phyloP scores from a whole-genome alignment of 2,888 invertebrate genomes.

The Creontiades dilutus region DNA sequence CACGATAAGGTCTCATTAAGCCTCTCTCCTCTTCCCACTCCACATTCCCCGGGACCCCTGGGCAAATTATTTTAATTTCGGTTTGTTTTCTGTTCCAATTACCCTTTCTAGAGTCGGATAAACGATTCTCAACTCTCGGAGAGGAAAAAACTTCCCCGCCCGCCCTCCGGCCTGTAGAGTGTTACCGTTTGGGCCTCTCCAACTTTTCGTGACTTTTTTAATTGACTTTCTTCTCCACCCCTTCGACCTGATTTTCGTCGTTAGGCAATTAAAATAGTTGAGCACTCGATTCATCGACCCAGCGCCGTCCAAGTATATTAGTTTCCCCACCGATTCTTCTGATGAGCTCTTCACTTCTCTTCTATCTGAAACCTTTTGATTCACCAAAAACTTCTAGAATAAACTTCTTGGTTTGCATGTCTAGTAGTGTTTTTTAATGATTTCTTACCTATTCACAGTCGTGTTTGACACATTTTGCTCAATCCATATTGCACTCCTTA shows the following conservation, averaged over 20 bases:
- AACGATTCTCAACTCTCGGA: slow-evolving; percentile 48
- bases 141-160: neutral
- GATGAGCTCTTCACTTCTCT: neutral
- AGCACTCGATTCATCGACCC: slow-evolving; percentile 68
- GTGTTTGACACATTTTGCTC: no score
- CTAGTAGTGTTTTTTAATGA: no score
- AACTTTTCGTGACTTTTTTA: slow-evolving; percentile 71
- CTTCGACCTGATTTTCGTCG: slow-evolving; percentile 51
- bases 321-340: neutral
- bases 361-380: no score
- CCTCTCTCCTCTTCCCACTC: neutral
- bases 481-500: no score
- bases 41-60: slow-evolving; percentile 6
- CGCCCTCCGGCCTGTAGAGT: slow-evolving; percentile 51
- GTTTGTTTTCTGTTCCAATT: slow-evolving; percentile 73
- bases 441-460: no score
- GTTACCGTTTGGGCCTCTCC: slow-evolving; percentile 40
- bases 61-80: slow-evolving; percentile 72
- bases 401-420: no score
- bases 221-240: slow-evolving; percentile 71
- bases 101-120: slow-evolving; percentile 58
- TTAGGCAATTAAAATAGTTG: slow-evolving; percentile 71
- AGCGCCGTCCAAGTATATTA: neutral
- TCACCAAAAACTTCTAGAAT: no score
- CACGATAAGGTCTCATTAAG: slow-evolving; percentile 56